Conservation (phyloP, 2,113 vertebrate species). For the Spermophilus dauricus region DNA sequence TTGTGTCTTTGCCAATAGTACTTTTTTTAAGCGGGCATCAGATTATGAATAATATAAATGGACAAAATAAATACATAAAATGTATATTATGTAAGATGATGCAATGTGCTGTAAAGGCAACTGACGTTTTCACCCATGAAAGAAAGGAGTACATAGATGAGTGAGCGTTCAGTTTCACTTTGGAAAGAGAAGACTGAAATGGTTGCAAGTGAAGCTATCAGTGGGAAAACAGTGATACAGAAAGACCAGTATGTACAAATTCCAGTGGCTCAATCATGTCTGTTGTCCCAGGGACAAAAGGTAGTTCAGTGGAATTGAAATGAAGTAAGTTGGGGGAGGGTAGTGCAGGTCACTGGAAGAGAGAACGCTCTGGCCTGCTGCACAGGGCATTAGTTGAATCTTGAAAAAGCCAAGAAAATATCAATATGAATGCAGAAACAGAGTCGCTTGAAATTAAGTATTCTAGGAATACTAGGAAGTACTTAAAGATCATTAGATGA, state of each 20-base stretch:
- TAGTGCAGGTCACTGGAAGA: neutral
- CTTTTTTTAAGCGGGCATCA: neutral
- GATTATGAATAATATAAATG: neutral
- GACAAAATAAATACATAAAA: slow-evolving; percentile 6
- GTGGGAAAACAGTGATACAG: rapidly evolving
- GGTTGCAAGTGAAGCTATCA: neutral
- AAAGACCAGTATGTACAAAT: neutral
- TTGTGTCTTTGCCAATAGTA: neutral
- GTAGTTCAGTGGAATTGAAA: rapidly evolving
- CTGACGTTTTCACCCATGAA: neutral
- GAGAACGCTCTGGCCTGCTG: neutral
- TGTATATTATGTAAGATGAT: neutral
- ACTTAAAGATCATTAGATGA: neutral
- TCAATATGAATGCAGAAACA: neutral
- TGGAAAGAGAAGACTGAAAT: neutral
- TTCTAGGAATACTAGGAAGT: neutral
- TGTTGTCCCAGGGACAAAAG: neutral
- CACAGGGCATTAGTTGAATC: neutral
- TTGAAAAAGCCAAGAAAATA: neutral
- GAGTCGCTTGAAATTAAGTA: neutral
- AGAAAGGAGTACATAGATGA: neutral
- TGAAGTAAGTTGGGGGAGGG: neutral
- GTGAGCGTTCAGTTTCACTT: neutral
- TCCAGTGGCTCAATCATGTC: neutral
- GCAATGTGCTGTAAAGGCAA: neutral